A percentile compares a stretch with the other conserved stretches of the same genome.
Evolutionary conservation across 2,113 vertebrate species (phyloP).

Genomic region (Trinectes maculatus): DNA sequence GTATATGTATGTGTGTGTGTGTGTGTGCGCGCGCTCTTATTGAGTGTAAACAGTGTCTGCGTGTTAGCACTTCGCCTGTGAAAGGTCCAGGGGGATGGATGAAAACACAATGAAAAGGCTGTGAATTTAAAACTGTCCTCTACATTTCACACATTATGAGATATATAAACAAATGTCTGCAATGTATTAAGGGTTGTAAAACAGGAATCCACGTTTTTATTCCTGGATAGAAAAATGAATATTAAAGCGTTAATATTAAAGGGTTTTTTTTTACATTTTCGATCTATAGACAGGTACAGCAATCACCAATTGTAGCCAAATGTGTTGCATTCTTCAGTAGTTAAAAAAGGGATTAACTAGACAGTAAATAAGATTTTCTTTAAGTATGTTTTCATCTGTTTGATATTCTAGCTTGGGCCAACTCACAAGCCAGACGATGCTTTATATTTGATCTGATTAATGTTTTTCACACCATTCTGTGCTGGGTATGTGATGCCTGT

Average conservation of each 20-base stretch:
- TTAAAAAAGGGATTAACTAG: slow-evolving; percentile 5
- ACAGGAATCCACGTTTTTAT: not conserved
- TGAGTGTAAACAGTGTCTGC: slow-evolving; percentile 2
- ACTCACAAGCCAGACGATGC: not conserved
- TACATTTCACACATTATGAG: not conserved
- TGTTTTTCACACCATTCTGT: slow-evolving; percentile 5
- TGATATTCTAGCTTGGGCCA: slow-evolving; percentile 3
- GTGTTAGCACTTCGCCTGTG: slow-evolving; percentile 9
- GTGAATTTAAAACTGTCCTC: slow-evolving; percentile 24
- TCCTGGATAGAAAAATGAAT: not conserved
- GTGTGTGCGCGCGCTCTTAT: no score
- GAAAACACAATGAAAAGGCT: slow-evolving; percentile 10
- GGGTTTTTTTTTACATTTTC: not conserved
- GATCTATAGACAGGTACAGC: not conserved
- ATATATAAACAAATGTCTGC: no score
- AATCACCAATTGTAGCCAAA: not conserved
- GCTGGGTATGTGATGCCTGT: slow-evolving; percentile 9
- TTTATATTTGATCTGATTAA: not conserved
- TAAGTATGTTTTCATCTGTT: not conserved
- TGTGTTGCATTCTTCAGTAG: not conserved
- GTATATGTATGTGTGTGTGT: not conserved
- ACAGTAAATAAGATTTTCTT: slow-evolving; percentile 3
- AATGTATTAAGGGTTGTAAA: not conserved
- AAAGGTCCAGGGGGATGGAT: not conserved
- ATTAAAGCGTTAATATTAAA: not conserved